A percentile compares a stretch with the other conserved stretches of the same genome.
phyloP scores from a whole-genome alignment of 2,888 invertebrate genomes.

The Drosophila flavopinicola region DNA sequence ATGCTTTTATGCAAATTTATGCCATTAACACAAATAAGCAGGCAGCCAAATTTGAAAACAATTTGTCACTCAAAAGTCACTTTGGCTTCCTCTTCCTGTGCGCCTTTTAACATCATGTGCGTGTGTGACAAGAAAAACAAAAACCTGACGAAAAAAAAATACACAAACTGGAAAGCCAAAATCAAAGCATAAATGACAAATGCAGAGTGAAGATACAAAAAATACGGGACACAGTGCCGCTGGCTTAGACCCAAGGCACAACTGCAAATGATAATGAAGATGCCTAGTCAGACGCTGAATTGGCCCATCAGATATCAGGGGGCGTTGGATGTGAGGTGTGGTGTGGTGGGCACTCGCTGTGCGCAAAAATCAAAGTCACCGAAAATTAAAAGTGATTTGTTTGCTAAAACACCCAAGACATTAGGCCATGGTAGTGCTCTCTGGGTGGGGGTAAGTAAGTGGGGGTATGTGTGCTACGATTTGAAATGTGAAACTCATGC shows the following conservation, averaged over 20 bases:
- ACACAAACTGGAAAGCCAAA: constrained; percentile 42
- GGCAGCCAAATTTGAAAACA: constrained; percentile 77
- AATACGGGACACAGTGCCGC: constrained; percentile 12
- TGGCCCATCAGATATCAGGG: constrained; percentile 20
- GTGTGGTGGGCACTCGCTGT: constrained; percentile 8
- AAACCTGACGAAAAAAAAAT: constrained; percentile 23
- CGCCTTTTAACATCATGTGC: constrained; percentile 21
- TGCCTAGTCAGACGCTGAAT: constrained; percentile 66
- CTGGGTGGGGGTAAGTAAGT: not conserved
- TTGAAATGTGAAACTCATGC: constrained; percentile 79
- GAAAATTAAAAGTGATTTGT: constrained; percentile 81
- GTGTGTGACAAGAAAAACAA: constrained; percentile 25
- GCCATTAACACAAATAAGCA: constrained; percentile 81
- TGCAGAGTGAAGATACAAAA: constrained; percentile 44
- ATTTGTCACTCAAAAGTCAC: constrained; percentile 81
- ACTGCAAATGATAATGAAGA: constrained; percentile 69
- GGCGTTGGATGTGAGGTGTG: not conserved
- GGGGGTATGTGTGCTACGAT: constrained; percentile 14
- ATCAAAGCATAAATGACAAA: constrained; percentile 74
- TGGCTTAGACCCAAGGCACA: constrained; percentile 26
- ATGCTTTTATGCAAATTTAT: constrained; percentile 82
- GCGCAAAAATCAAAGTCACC: constrained; percentile 78
- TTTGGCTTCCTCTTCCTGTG: constrained; percentile 50
- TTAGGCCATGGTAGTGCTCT: constrained; percentile 31
- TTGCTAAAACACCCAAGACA: constrained; percentile 76